These are phyloP conservation scores for fruit fly (Drosophila melanogaster) DNA, from an alignment of 1,140 invertebrate genomes.

Conservation along the genomic window Release_6_plus_ISO1_MT NT_037436.4:14706501-14707000, in stretches of 20 bases:
- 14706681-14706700: conserved; percentile 37
- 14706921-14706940: conserved; percentile 17
- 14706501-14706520: conserved; percentile 44
- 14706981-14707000: conserved; percentile 29
- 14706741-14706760: conserved; percentile 64
- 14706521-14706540: conserved; percentile 34
- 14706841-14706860: conserved; percentile 46
- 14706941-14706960: conserved; percentile 22
- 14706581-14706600: conserved; percentile 46
- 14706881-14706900: conserved; percentile 38
- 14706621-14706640: conserved; percentile 35
- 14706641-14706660: conserved; percentile 74
- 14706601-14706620: neutral
- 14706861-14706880: conserved; percentile 37
- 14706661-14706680: conserved; percentile 46
- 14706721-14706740: conserved; percentile 54
- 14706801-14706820: neutral
- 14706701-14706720: conserved; percentile 35
- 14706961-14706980: conserved; percentile 15
- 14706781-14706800: conserved; percentile 50
- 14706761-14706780: conserved; percentile 73
- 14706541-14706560: conserved; percentile 24
- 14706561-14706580: conserved; percentile 47
- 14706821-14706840: conserved; percentile 18
- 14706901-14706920: conserved; percentile 5